Percentiles rank a stretch among this genome's conserved stretches.
Conservation (phyloP, 2,797 vertebrate species). For the Sus cebifrons region DNA sequence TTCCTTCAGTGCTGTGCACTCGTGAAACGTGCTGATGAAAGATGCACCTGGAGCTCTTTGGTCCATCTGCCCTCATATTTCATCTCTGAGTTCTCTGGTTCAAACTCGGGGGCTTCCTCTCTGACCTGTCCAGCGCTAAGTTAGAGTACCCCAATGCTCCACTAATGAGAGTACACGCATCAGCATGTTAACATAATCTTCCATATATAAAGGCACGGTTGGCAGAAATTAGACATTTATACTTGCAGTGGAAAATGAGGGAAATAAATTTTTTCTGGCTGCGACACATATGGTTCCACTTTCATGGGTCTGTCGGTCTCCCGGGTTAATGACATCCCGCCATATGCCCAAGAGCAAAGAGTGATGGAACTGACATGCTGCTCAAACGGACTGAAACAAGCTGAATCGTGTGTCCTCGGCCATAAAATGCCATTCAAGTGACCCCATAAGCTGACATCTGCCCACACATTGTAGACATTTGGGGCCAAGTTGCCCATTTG, state of each 20-base stretch:
- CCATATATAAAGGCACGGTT: not conserved
- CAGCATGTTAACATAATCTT: not conserved
- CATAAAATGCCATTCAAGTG: conserved; percentile 86
- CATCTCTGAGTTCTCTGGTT: not conserved
- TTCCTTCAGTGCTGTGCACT: conserved; percentile 57
- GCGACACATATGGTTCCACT: conserved; percentile 90
- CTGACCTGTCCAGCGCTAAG: not conserved
- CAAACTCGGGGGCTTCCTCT: not conserved
- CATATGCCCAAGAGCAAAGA: conserved; percentile 90
- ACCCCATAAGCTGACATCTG: conserved; percentile 86
- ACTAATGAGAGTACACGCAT: not conserved
- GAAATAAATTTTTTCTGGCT: conserved; percentile 81
- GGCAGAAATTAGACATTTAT: conserved; percentile 6
- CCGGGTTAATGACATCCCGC: conserved; percentile 88
- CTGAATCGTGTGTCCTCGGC: conserved; percentile 79
- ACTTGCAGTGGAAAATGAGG: not conserved
- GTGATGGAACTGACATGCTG: conserved; percentile 86
- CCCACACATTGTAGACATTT: conserved; percentile 88
- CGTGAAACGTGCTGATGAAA: conserved; percentile 78
- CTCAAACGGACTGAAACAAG: conserved; percentile 85
- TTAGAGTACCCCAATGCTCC: rapidly evolving
- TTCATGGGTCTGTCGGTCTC: conserved; percentile 86
- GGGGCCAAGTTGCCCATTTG: conserved; percentile 85
- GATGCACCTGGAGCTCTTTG: conserved; percentile 29
- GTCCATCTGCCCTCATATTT: conserved; percentile 64